phyloP scores from a whole-genome alignment of 2,797 vertebrate species.

The Yasuhikotakia modesta region DNA sequence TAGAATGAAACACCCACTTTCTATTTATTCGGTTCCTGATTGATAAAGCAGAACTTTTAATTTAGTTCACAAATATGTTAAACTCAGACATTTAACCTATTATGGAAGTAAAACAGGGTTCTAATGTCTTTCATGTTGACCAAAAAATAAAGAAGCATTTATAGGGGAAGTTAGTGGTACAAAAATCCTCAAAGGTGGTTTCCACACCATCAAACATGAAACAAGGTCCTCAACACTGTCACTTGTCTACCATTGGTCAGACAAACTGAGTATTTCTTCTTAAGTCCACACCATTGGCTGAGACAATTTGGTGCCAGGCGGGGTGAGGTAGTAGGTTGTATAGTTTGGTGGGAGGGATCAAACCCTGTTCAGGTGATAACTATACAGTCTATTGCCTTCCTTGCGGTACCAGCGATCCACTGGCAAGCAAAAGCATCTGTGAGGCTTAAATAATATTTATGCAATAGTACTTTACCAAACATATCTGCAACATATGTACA shows the following conservation, averaged over 20 bases:
- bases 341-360: conserved; percentile 92
- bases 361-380: conserved; percentile 91
- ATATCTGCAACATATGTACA: not conserved
- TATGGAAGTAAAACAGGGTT: not conserved
- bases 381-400: conserved; percentile 98
- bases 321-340: conserved; percentile 97
- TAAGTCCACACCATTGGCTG: not conserved
- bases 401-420: conserved; percentile 73
- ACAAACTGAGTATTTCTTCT: too few relatives aligned
- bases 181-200: not conserved
- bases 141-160: not conserved
- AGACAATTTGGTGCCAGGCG: conserved; percentile 64
- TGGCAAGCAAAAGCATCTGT: not conserved
- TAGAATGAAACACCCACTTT: too few relatives aligned
- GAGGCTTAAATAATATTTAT: not conserved
- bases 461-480: not conserved
- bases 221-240: too few relatives aligned
- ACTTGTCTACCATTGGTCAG: not conserved
- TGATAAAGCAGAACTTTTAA: too few relatives aligned
- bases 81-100: not conserved
- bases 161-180: not conserved
- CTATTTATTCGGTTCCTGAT: too few relatives aligned
- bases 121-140: not conserved
- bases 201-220: too few relatives aligned
- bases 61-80: not conserved